Evolutionary conservation across 2,888 invertebrate genomes (phyloP), one percentile per base, ranked within the genome.

Genomic region (Tubulanus polymorphus): DNA sequence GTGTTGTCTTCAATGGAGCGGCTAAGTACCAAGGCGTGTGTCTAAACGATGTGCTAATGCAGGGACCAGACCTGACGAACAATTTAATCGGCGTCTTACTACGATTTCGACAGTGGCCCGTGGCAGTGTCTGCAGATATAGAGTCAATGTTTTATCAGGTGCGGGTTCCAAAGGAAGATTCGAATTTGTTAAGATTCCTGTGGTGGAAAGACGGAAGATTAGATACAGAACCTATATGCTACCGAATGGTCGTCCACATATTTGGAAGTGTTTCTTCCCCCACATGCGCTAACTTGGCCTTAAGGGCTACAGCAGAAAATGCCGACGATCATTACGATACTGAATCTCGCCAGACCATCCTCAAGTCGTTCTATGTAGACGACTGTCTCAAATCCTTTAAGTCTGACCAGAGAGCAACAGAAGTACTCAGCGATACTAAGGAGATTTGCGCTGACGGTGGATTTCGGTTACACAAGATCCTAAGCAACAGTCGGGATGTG

Each of bases 261-360:
- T 64, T 64, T 35, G 61, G 61, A 12, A 61, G 59, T 10, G 49
- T 50, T 6, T 64, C 64, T 0, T 63, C 62, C 0, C 64, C 64
- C 12, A 57, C 51, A 46, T 46, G 35, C 30, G 48, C 37, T n/a
- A 23, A 25, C 20, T 48, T 51, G n/a, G 54, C 54, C 8, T 3
- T 54, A 12, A 8, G n/a, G 8, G 10, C 10, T 12, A 45, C 20
- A n/a, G 48, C 54, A 18, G 20, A 12, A 5, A 47, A 28, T 3
- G 18, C 25, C 18, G 20, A 49, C 3, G 23, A 48, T n/a, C n/a
- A 12, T 12, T 41, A n/a, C 15, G 46, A 20, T n/a, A 15, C 15
- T n/a, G 50, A 55, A n/a, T 37, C 35, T 30, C 37, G 32, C 2
- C 26, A 48, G n/a, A 53, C 51, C 47, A 6, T 62, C 10, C 51